Evolutionary conservation across 2,113 vertebrate genomes (phyloP).

Genomic region (Pao palembangensis): DNA sequence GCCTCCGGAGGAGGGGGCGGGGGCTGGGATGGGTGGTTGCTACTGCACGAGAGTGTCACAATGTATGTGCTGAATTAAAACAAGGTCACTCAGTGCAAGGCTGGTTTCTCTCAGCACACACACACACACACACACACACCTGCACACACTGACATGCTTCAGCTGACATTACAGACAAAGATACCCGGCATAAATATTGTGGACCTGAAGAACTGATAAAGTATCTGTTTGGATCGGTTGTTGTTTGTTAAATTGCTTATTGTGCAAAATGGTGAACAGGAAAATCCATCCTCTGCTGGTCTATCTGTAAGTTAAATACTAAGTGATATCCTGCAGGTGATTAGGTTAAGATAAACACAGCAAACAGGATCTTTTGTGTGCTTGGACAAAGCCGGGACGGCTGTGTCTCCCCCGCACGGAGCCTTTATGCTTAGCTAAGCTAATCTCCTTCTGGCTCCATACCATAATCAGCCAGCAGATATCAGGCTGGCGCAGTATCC

Average conservation of each 20-base stretch:
- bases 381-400: neutral
- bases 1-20: too few relatives aligned
- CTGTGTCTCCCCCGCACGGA: neutral
- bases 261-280: neutral
- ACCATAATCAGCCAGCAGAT: neutral
- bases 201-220: too few relatives aligned
- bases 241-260: neutral
- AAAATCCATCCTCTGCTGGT: neutral
- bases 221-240: neutral
- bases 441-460: neutral
- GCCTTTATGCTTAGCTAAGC: neutral
- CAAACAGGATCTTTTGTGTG: neutral
- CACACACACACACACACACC: constrained; percentile 12
- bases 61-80: constrained; percentile 64
- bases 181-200: too few relatives aligned
- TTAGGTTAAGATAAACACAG: neutral
- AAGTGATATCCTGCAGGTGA: neutral
- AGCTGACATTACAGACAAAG: neutral
- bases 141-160: neutral
- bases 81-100: constrained; percentile 62
- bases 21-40: constrained; percentile 4
- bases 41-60: neutral
- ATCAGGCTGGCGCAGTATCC: neutral
- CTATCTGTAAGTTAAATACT: neutral
- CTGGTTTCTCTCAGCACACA: constrained; percentile 26